These are phyloP conservation scores for Morus bassanus DNA, from an alignment of 2,797 vertebrate genomes.

Conservation along the genomic window DNA sequence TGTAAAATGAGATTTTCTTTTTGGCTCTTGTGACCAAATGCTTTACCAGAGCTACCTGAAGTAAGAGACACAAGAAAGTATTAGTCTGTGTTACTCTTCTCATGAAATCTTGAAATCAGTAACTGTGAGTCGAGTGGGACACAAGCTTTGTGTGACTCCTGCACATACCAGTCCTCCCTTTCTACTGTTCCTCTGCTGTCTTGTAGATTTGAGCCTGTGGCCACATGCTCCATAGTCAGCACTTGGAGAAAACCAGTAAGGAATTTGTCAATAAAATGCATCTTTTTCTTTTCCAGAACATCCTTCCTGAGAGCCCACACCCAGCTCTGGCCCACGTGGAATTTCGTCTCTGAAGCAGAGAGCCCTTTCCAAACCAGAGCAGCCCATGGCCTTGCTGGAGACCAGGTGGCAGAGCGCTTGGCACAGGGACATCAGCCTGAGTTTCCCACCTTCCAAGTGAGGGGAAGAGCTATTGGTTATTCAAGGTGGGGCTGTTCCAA, in stretches of 20 bases:
- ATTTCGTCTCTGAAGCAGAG: neutral
- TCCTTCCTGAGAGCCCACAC: neutral
- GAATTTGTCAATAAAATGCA: neutral
- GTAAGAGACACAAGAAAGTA: neutral
- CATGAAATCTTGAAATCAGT: neutral
- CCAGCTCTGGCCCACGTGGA: rapidly evolving
- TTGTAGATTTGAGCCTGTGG: neutral
- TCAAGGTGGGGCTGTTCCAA: neutral
- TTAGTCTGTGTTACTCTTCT: neutral
- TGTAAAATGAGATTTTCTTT: neutral
- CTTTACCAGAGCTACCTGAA: neutral
- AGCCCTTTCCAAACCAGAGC: neutral
- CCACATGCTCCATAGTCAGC: neutral
- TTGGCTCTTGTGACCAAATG: neutral
- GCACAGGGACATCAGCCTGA: neutral
- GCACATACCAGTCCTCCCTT: neutral
- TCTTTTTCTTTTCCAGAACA: neutral
- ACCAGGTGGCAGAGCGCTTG: neutral
- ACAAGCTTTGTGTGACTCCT: neutral
- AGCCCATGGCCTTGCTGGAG: neutral
- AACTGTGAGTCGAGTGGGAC: neutral
- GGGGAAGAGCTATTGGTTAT: neutral
- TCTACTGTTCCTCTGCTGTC: neutral
- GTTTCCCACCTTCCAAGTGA: neutral
- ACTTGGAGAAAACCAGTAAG: neutral